These are phyloP conservation scores for Nylanderia fulva DNA, from an alignment of 1,140 invertebrate genomes.

Conservation along the genomic window DNA sequence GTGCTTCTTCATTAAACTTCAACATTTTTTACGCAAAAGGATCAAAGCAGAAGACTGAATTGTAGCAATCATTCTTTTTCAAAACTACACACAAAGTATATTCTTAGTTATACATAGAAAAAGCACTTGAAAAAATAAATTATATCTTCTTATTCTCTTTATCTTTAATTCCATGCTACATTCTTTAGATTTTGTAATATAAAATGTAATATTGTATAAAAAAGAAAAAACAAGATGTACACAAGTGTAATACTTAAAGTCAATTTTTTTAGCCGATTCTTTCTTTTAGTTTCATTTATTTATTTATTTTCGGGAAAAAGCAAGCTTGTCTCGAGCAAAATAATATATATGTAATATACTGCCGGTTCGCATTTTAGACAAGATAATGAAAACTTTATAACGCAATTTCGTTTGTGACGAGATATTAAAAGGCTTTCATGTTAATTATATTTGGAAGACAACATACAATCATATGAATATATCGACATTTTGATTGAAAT, in stretches of 20 bases:
- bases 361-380: not conserved
- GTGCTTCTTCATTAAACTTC: not conserved
- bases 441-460: not conserved
- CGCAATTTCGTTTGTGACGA: not conserved
- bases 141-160: not conserved
- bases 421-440: conserved; percentile 16
- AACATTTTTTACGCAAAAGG: not conserved
- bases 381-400: conserved; percentile 25
- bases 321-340: not conserved
- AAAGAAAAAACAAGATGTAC: not conserved
- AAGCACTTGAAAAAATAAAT: not conserved
- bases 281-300: not conserved
- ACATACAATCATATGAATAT: not conserved
- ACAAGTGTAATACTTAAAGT: not conserved
- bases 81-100: not conserved
- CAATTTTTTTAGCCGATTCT: not conserved
- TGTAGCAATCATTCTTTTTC: not conserved
- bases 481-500: not conserved
- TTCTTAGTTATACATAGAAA: not conserved
- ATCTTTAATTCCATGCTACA: not conserved
- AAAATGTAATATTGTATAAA: too few relatives aligned
- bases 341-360: not conserved
- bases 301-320: not conserved
- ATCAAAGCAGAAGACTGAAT: not conserved
- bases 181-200: too few relatives aligned